These are phyloP conservation scores for Thalassarche chlororhynchos DNA, from an alignment of 2,113 vertebrate genomes.

Conservation along the genomic window DNA sequence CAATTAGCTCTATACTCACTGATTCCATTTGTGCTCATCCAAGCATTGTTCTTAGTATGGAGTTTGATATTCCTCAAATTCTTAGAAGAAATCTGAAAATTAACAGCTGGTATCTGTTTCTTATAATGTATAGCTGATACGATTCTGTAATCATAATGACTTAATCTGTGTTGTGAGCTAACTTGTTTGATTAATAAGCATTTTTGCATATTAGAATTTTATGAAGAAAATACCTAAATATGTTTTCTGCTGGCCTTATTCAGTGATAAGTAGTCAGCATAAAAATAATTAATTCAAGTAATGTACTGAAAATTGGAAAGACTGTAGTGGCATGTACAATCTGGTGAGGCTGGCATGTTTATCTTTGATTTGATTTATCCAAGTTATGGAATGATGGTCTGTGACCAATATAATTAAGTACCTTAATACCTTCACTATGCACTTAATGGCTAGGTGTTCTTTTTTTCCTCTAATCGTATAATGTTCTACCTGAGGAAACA, in stretches of 20 bases:
- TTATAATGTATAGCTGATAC: background rate
- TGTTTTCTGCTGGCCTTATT: background rate
- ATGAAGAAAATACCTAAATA: background rate
- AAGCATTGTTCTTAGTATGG: background rate
- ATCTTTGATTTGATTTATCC: constrained; percentile 57
- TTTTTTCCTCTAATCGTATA: constrained; percentile 62
- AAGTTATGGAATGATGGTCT: constrained; percentile 37
- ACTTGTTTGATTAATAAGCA: background rate
- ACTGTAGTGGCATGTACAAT: constrained; percentile 58
- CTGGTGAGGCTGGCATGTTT: constrained; percentile 45
- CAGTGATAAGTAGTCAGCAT: constrained; percentile 42
- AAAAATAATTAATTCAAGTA: constrained; percentile 38
- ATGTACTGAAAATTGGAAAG: constrained; percentile 11
- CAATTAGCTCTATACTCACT: background rate
- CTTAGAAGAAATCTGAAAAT: background rate
- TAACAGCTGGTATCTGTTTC: background rate
- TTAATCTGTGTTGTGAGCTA: background rate
- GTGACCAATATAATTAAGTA: constrained; percentile 64
- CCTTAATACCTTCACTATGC: constrained; percentile 61
- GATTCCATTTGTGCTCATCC: background rate
- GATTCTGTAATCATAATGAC: background rate
- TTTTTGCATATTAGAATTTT: background rate
- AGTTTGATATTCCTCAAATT: background rate
- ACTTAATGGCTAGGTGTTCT: constrained; percentile 61
- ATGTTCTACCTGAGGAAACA: constrained; percentile 67